phyloP scores from a whole-genome alignment of 2,113 vertebrate species.

The Ursus arctos region DNA sequence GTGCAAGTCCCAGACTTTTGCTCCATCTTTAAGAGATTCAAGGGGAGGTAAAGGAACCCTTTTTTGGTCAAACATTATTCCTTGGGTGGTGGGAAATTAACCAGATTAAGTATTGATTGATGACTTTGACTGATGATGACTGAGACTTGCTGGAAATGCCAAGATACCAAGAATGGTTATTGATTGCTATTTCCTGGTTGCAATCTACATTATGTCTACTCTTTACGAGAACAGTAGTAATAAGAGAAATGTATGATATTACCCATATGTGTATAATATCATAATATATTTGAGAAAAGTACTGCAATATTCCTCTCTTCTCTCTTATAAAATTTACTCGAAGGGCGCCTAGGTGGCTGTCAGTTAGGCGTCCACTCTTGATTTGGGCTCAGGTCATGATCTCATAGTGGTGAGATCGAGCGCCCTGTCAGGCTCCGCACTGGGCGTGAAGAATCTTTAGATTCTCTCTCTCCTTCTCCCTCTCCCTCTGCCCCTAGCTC shows the following conservation, averaged over 20 bases:
- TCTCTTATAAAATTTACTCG: neutral
- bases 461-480: neutral
- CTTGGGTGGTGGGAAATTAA: neutral
- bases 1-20: neutral
- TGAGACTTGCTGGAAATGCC: neutral
- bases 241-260: neutral
- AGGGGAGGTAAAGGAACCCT: neutral
- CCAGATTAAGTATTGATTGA: neutral
- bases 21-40: neutral
- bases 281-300: neutral
- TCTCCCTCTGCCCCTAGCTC: neutral
- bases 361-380: neutral
- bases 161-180: neutral
- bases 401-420: neutral
- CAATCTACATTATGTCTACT: neutral
- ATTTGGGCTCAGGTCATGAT: neutral
- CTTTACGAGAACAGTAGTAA: neutral
- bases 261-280: neutral
- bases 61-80: neutral
- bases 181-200: neutral
- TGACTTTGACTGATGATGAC: neutral
- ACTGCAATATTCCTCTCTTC: neutral
- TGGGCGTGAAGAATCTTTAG: neutral
- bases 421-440: neutral
- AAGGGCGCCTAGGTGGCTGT: neutral